These are phyloP conservation scores for Emberiza fucata DNA, from an alignment of 2,113 vertebrate genomes.

Conservation along the genomic window DNA sequence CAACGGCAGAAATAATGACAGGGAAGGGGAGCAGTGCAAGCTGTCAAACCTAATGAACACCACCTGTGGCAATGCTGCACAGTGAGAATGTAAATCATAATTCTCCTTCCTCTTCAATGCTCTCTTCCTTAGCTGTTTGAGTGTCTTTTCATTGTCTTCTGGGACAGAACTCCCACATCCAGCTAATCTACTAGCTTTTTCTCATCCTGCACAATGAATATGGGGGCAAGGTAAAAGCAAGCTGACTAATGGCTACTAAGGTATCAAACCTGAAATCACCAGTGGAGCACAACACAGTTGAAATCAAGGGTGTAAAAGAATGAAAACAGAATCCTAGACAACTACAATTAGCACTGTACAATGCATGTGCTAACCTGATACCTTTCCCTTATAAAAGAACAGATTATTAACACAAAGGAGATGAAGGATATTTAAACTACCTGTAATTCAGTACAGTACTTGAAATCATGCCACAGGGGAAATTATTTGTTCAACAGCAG, in stretches of 20 bases:
- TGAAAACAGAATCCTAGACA: neutral
- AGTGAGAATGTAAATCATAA: neutral
- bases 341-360: neutral
- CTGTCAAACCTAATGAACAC: neutral
- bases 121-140: neutral
- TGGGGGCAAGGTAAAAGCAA: neutral
- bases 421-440: neutral
- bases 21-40: neutral
- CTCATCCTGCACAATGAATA: neutral
- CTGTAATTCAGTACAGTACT: neutral
- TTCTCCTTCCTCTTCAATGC: neutral
- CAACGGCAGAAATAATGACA: neutral
- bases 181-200: neutral
- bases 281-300: neutral
- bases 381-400: neutral
- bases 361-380: neutral
- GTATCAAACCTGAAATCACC: neutral
- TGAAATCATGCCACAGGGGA: neutral
- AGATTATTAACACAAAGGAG: neutral
- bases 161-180: neutral
- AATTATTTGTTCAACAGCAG: neutral
- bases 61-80: neutral
- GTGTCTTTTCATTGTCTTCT: neutral
- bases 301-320: neutral
- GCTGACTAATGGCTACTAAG: neutral